phyloP scores from a whole-genome alignment of 2,888 invertebrate species.

The Caenorhabditis sinica region DNA sequence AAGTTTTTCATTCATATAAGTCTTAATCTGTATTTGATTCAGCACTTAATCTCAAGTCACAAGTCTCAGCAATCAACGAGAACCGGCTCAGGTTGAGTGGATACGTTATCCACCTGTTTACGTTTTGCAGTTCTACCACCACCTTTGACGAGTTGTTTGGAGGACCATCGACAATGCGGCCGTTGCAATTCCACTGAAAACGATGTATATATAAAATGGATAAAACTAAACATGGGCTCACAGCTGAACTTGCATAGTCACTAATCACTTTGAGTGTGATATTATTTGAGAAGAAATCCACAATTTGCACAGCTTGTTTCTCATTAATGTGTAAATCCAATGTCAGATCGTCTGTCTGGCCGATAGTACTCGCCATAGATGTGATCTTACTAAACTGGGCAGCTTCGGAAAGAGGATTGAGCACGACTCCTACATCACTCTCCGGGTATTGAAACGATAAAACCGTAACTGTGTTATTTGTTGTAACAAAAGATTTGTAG shows the following conservation, averaged over 20 bases:
- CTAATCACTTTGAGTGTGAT: neutral
- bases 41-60: neutral
- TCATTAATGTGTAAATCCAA: neutral
- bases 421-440: neutral
- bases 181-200: neutral
- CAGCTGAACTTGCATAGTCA: too few relatives aligned
- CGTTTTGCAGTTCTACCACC: neutral
- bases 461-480: neutral
- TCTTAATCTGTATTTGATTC: too few relatives aligned
- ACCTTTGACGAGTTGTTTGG: constrained; percentile 4
- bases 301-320: neutral
- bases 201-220: neutral
- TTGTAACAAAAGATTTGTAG: neutral
- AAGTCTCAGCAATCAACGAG: neutral
- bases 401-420: neutral
- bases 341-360: neutral
- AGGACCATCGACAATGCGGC: neutral
- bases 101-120: neutral
- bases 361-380: neutral
- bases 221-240: neutral
- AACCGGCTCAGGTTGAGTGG: neutral
- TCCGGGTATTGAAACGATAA: neutral
- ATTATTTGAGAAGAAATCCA: neutral
- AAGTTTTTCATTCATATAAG: too few relatives aligned
- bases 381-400: neutral